Evolutionary conservation across 1,140 invertebrate species (phyloP).

Genomic region (Arion vulgaris): DNA sequence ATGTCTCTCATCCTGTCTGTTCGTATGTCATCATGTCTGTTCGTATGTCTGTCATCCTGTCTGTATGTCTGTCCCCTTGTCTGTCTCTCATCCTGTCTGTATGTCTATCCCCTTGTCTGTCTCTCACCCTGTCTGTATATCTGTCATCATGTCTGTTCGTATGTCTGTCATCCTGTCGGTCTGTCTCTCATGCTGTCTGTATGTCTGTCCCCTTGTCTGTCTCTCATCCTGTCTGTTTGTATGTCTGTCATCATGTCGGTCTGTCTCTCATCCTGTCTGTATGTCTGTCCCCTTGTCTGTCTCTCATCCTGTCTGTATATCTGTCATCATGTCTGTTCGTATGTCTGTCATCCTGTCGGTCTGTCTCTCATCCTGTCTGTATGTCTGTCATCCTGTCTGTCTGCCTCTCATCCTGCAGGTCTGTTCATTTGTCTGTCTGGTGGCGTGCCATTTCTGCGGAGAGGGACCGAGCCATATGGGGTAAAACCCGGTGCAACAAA

Average conservation of each 20-base stretch:
- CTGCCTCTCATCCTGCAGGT: too few relatives aligned
- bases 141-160: constrained; percentile 8
- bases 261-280: constrained; percentile 30
- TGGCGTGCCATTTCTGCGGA: too few relatives aligned
- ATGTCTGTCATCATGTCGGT: not conserved
- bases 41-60: not conserved
- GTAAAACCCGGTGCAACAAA: too few relatives aligned
- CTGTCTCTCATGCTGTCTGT: not conserved
- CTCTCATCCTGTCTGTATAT: not conserved
- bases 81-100: too few relatives aligned
- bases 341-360: not conserved
- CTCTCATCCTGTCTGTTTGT: too few relatives aligned
- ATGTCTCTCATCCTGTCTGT: not conserved
- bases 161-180: not conserved
- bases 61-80: too few relatives aligned
- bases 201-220: not conserved
- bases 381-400: too few relatives aligned
- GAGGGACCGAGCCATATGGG: too few relatives aligned
- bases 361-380: too few relatives aligned
- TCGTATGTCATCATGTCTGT: not conserved
- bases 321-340: not conserved
- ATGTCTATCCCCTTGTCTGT: not conserved
- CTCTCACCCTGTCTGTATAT: constrained; percentile 19
- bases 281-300: not conserved
- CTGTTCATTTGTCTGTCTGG: too few relatives aligned